A percentile compares a stretch with the other conserved stretches of the same genome.
These are phyloP conservation scores for Junonia oenone DNA, from an alignment of 2,888 invertebrate species.

Conservation along the genomic window DNA sequence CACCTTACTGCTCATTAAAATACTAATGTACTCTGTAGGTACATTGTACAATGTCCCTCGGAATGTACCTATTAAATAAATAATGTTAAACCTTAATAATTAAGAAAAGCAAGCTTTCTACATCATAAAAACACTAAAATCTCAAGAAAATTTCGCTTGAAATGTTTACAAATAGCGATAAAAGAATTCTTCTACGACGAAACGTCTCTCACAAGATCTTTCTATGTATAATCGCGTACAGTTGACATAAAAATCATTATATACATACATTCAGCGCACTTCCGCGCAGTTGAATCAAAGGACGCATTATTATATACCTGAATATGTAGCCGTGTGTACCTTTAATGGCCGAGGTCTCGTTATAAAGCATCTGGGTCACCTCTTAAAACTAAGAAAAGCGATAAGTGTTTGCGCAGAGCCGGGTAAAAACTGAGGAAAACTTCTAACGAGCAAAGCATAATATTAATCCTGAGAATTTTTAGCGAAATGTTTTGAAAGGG, in stretches of 20 bases:
- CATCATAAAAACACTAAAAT: too few relatives aligned
- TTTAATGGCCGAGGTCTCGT: slow-evolving; percentile 14
- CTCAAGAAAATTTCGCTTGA: too few relatives aligned
- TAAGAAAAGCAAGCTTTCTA: too few relatives aligned
- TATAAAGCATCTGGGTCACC: slow-evolving; percentile 27
- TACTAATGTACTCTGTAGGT: too few relatives aligned
- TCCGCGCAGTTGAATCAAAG: background rate
- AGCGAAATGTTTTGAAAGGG: background rate
- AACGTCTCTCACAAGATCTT: too few relatives aligned
- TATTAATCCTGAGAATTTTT: slow-evolving; percentile 16
- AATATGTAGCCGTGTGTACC: slow-evolving; percentile 9
- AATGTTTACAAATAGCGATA: too few relatives aligned
- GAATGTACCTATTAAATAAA: too few relatives aligned
- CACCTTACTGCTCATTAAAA: too few relatives aligned
- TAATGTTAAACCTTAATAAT: too few relatives aligned
- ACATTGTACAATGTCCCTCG: too few relatives aligned
- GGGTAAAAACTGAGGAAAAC: slow-evolving; percentile 21
- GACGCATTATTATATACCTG: background rate
- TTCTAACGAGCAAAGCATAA: slow-evolving; percentile 19
- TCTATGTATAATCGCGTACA: background rate
- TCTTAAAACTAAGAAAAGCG: slow-evolving; percentile 23
- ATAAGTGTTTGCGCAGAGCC: slow-evolving; percentile 23
- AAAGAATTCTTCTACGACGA: too few relatives aligned
- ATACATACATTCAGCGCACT: background rate
- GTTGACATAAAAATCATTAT: background rate